Evolutionary conservation across 2,113 vertebrate species (phyloP).

Genomic region (Plecturocebus donacophilus): DNA sequence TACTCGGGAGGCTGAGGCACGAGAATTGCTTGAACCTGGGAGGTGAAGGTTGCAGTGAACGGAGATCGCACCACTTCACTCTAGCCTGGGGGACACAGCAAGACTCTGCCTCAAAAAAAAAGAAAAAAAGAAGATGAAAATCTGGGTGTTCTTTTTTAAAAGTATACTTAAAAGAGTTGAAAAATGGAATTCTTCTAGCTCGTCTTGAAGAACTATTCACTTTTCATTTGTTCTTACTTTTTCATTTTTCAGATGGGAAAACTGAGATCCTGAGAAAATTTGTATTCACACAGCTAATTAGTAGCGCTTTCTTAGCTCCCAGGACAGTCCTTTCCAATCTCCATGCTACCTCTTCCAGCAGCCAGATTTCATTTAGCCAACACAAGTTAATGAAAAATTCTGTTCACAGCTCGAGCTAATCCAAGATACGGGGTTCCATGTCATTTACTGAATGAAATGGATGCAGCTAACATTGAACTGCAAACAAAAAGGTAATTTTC

Average conservation of each 20-base stretch:
- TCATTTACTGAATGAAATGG: conserved; percentile 90
- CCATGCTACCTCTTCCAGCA: not conserved
- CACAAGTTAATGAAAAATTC: conserved; percentile 52
- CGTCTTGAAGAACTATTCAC: not conserved
- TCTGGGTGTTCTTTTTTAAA: not conserved
- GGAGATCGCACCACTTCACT: no score
- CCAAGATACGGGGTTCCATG: conserved; percentile 90
- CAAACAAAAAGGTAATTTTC: conserved; percentile 88
- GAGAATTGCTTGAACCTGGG: no score
- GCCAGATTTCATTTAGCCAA: not conserved
- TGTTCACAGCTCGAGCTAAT: conserved; percentile 90
- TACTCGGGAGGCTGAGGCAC: no score
- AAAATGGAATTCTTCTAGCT: not conserved
- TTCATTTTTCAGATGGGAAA: not conserved
- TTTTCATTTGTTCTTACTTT: not conserved
- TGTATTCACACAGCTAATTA: not conserved
- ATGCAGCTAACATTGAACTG: conserved; percentile 89
- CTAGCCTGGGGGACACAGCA: no score
- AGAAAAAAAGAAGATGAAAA: not conserved
- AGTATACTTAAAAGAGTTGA: conserved; percentile 1
- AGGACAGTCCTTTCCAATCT: not conserved
- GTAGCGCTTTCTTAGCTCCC: not conserved
- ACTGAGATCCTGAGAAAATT: not conserved
- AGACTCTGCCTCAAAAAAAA: no score
- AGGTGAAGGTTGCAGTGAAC: no score